Base-by-base conservation (phyloP, 2,888 invertebrate genomes). In the Malacosoma neustria region DNA sequence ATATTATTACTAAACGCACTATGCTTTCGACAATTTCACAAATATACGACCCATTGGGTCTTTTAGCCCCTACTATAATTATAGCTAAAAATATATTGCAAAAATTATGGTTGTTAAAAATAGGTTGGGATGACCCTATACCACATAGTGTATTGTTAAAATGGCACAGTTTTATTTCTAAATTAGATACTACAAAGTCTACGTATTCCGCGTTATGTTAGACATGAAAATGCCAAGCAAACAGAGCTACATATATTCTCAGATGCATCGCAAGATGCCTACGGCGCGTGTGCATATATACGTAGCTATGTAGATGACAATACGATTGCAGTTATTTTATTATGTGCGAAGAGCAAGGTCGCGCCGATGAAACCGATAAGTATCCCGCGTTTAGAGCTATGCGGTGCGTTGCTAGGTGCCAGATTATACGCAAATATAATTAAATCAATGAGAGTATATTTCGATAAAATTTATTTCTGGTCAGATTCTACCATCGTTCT, bases 401-500 rank as follows among this genome's bases (percentile, higher is more conserved):
- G 36, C 13, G 36, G 15, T 15, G 22, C 36, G n/a, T 12, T 22
- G 1, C 13, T 36, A 11, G 47, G 45, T 31, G 30, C 46, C 14
- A 41, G 49, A 34, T 35, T 60, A 12, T 44, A 38, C 6, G 29
- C 13, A 2, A 53, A 46, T 12, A 37, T 54, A 9, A 14, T 30
- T 5, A 11, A 36, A n/a, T 45, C 51, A 12, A 6, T 53, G 13
- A 43, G 36, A 1, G 2, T 45, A 2, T 11, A 15, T 4, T 11
- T 32, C 6, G 14, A 35, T 15, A 11, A 11, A 11, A 38, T 36
- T 29, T 11, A 14, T 6, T 49, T 46, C 14, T 58, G 55, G 54
- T 40, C 35, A 9, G 54, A 59, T 32, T 56, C 55, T 1, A 50
- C 43, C 2, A 46, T 57, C 29, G 53, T 54, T 1, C 33, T 57